These are phyloP conservation scores for Tautogolabrus adspersus DNA, from an alignment of 2,113 vertebrate species.

Conservation along the genomic window DNA sequence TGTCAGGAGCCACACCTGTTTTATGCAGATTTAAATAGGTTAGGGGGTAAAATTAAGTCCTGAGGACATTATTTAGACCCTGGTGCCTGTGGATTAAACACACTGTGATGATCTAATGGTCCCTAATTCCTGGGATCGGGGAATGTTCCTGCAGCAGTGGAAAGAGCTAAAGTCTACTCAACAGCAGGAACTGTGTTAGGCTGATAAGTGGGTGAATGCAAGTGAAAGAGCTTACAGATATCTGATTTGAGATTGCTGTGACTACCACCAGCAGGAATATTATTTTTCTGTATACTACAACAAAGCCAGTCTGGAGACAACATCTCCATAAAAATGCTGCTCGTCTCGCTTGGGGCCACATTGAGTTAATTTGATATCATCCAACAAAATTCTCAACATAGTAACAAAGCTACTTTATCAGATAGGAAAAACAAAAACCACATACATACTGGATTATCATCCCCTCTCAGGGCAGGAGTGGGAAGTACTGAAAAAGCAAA, in stretches of 20 bases:
- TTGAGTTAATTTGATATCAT: slow-evolving; percentile 25
- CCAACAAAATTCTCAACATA: slow-evolving; percentile 1
- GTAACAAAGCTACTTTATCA: slow-evolving; percentile 7
- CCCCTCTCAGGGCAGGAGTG: slow-evolving; percentile 31
- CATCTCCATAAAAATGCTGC: slow-evolving; percentile 39
- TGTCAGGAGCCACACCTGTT: too few relatives aligned
- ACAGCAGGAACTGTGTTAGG: slow-evolving; percentile 18
- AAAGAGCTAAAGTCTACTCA: too few relatives aligned
- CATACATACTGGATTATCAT: not conserved
- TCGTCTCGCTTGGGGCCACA: slow-evolving; percentile 28
- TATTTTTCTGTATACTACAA: slow-evolving; percentile 35
- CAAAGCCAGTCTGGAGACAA: slow-evolving; percentile 30
- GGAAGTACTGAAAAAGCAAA: slow-evolving; percentile 65
- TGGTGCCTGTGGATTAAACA: too few relatives aligned
- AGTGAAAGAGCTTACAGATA: slow-evolving; percentile 15
- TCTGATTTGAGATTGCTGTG: slow-evolving; percentile 27
- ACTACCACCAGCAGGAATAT: slow-evolving; percentile 1
- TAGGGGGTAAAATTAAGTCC: too few relatives aligned
- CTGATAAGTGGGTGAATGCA: slow-evolving; percentile 22
- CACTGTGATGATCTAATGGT: too few relatives aligned
- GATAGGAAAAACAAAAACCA: too few relatives aligned
- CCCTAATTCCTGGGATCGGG: too few relatives aligned
- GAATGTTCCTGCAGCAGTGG: too few relatives aligned
- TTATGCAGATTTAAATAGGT: too few relatives aligned
- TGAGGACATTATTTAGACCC: too few relatives aligned